Percentiles rank a stretch among this genome's conserved stretches.
Conservation (phyloP, 1,140 invertebrate genomes). For the Drosophila watanabei region DNA sequence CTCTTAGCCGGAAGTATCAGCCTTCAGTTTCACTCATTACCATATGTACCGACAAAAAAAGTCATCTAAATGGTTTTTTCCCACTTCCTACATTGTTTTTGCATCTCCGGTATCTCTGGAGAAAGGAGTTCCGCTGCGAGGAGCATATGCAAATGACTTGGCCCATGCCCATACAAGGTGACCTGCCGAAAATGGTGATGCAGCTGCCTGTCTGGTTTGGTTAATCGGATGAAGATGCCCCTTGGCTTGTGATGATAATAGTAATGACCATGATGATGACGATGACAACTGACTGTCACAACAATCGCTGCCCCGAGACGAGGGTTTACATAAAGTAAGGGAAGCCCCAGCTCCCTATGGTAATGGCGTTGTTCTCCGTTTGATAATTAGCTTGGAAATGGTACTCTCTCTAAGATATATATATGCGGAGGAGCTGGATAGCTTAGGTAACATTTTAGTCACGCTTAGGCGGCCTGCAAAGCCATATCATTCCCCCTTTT, state of each 20-base stretch:
- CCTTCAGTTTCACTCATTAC: not conserved
- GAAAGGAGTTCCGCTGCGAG: constrained; percentile 47
- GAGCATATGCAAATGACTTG: constrained; percentile 35
- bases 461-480: constrained; percentile 73
- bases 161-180: constrained; percentile 37
- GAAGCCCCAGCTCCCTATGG: constrained; percentile 50
- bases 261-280: constrained; percentile 15
- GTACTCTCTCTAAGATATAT: constrained; percentile 21
- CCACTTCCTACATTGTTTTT: constrained; percentile 3
- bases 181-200: constrained; percentile 34
- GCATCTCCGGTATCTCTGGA: constrained; percentile 1
- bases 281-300: constrained; percentile 35
- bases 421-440: constrained; percentile 14
- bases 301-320: constrained; percentile 23
- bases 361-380: constrained; percentile 56
- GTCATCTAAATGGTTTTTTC: constrained; percentile 4
- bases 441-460: constrained; percentile 81
- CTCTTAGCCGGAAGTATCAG: constrained; percentile 1
- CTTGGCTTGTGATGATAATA: constrained; percentile 7
- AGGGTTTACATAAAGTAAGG: constrained; percentile 63
- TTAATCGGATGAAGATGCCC: constrained; percentile 38
- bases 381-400: constrained; percentile 68
- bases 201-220: constrained; percentile 21
- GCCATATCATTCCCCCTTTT: constrained; percentile 61
- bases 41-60: not conserved